Base-by-base conservation (phyloP, 2,113 vertebrate species). In the Xenopus borealis region DNA sequence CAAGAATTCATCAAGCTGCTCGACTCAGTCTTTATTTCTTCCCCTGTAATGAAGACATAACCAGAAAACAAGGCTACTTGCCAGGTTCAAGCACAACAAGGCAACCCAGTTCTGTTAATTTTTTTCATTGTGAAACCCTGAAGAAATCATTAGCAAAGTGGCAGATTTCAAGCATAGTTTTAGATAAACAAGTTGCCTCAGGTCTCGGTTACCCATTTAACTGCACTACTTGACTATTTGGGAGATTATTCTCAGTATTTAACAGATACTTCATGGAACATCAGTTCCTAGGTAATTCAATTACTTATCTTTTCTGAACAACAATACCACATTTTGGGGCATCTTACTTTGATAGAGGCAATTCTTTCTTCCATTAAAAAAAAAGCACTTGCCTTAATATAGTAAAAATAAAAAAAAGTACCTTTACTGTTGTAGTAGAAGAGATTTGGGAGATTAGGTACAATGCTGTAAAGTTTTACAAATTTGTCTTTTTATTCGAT, bases 41-140 rank as follows among this genome's bases (percentile, higher is more conserved):
- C 20, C 64, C 11, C 47, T 4, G 7, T 40, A 33, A 55, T 57
- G 62, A 16, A 33, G 27, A 52, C 12, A 33, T 52, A 12, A 19
- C 58, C 5, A 19, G 62, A 45, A 65, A 55, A 72, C 70, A 45
- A 18, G 44, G 27, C 59, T n/a, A 12, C 30, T 19, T 64, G 59
- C 20, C 71, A 72, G n/a, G 30, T 30, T 72, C 16, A 63, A n/a
- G 8, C 17, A 30, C 46, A 50, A 14, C 9, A 10, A 23, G n/a
- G 12, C 65, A 62, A 66, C 62, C 23, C 23, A 27, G 12, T 20
- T 59, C 33, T 46, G 72, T 74, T 74, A 74, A 74, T 74, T 59
- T 67, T 33, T 27, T 47, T 66, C 20, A 66, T 30, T 18, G 13
- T 23, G 40, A 66, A 46, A 20, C 23, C 33, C 8, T 14, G 30